Conservation (phyloP, 2,113 vertebrate species). For the Sorex fumeus region DNA sequence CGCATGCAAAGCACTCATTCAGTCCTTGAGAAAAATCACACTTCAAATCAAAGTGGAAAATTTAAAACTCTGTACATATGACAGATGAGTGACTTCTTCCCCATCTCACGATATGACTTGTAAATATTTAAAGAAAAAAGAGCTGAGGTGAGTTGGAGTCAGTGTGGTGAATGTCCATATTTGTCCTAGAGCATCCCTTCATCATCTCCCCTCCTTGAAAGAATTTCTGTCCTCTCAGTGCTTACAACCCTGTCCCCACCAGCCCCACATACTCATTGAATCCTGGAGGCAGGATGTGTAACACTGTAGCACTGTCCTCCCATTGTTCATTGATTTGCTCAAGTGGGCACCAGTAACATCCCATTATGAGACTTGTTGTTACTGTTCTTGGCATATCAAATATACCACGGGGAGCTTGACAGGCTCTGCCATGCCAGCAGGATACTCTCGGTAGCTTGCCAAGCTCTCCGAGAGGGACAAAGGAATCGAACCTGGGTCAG, state of each 20-base stretch:
- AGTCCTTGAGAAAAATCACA: neutral
- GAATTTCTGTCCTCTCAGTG: neutral
- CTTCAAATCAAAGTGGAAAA: constrained; percentile 31
- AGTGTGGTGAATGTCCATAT: neutral
- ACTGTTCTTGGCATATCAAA: no score
- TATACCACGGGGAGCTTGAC: no score
- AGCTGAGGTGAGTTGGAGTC: neutral
- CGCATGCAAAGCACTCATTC: no score
- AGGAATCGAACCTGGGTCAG: no score
- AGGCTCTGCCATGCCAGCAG: no score
- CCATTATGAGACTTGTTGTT: no score
- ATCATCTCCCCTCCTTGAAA: constrained; percentile 24
- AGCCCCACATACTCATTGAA: neutral
- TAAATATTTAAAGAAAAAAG: neutral
- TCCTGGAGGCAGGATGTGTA: neutral
- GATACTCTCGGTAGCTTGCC: no score
- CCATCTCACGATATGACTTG: neutral
- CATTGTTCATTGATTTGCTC: no score
- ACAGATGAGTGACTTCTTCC: constrained; percentile 4
- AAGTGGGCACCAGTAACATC: no score
- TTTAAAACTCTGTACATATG: neutral
- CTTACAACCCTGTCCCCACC: neutral
- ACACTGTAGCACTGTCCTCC: no score
- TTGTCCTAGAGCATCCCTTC: neutral
- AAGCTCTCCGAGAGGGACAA: no score